A percentile compares a stretch with the other conserved stretches of the same genome.
phyloP scores from a whole-genome alignment of 2,888 invertebrate genomes.

The Bombylius discolor region DNA sequence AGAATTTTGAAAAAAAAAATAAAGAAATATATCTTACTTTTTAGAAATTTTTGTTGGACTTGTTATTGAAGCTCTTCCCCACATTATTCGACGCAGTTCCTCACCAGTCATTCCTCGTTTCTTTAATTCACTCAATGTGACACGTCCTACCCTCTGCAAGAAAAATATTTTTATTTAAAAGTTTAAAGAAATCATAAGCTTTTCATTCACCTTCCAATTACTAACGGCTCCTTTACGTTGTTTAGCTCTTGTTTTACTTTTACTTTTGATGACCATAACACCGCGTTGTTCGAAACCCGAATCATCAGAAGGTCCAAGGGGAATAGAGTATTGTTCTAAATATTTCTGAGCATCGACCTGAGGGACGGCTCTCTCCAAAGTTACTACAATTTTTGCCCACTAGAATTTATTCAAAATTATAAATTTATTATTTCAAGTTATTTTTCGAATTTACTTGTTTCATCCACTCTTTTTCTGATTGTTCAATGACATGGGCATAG shows the following conservation, averaged over 20 bases:
- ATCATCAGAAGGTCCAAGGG: constrained; percentile 71
- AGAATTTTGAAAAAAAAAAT: constrained; percentile 7
- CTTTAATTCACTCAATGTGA: constrained; percentile 69
- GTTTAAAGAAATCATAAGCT: not conserved
- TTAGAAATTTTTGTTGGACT: constrained; percentile 63
- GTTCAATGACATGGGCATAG: constrained; percentile 93
- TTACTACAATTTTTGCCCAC: constrained; percentile 99
- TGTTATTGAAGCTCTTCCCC: constrained; percentile 79
- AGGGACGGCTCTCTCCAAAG: constrained; percentile 85
- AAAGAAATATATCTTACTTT: constrained; percentile 34
- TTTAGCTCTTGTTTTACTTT: constrained; percentile 88
- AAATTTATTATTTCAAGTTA: not conserved
- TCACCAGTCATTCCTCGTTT: constrained; percentile 77
- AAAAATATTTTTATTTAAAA: not conserved
- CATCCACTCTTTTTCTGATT: constrained; percentile 98
- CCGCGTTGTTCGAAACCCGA: constrained; percentile 78
- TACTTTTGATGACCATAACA: constrained; percentile 96
- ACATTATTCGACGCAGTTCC: constrained; percentile 74
- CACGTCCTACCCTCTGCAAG: constrained; percentile 63
- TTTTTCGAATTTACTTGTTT: constrained; percentile 53
- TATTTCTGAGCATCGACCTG: constrained; percentile 82
- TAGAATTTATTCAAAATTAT: constrained; percentile 29
- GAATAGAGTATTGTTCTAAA: constrained; percentile 90
- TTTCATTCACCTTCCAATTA: constrained; percentile 84
- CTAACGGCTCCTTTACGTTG: constrained; percentile 90